Percentiles rank a stretch among this genome's conserved stretches.
Evolutionary conservation across 2,797 vertebrate genomes (phyloP).

Genomic region (Tangara arthus): DNA sequence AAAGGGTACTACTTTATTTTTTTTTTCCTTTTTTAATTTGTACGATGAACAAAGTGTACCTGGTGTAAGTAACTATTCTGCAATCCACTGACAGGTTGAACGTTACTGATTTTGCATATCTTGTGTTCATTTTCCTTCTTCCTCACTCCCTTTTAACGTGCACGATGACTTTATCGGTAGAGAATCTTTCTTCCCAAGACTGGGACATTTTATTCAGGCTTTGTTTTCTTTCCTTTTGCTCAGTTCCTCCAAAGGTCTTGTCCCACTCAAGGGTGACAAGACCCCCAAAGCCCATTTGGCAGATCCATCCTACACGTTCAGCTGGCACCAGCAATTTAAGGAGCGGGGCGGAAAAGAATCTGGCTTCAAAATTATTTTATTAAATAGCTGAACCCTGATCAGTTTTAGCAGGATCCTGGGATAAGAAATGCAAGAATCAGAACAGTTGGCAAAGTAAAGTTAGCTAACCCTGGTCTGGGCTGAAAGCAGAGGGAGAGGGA

Average conservation of each 20-base stretch:
- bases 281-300: not conserved
- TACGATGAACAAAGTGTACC: conserved; percentile 72
- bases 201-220: conserved; percentile 27
- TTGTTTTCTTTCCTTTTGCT: conserved; percentile 16
- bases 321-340: conserved; percentile 39
- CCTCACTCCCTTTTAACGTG: conserved; percentile 43
- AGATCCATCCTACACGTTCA: not conserved
- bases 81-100: conserved; percentile 67
- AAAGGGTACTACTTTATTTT: conserved; percentile 64
- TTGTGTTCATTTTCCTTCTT: conserved; percentile 82
- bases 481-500: not conserved
- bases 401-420: not conserved
- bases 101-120: conserved; percentile 90
- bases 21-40: conserved; percentile 78
- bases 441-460: not conserved
- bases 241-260: not conserved
- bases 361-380: not conserved
- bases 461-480: not conserved
- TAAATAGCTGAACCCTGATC: not conserved
- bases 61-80: conserved; percentile 70
- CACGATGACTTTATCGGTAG: not conserved
- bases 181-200: conserved; percentile 39
- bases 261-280: not conserved
- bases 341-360: rapidly evolving
- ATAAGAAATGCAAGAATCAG: not conserved